These are phyloP conservation scores for Dione juno DNA, from an alignment of 2,888 invertebrate genomes.

Conservation along the genomic window DNA sequence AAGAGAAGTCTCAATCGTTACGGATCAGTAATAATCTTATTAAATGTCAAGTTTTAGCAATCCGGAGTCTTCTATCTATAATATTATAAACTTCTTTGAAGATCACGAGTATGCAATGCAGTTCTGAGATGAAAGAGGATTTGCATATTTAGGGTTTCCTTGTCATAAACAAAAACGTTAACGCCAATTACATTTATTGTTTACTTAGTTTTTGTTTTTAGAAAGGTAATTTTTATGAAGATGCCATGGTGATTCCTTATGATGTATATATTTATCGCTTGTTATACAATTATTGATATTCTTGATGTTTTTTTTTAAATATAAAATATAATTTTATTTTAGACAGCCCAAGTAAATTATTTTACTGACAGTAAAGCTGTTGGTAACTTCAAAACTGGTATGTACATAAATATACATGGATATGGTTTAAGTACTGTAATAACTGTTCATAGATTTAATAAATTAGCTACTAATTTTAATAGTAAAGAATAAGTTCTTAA, in stretches of 20 bases:
- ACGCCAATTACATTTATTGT: background rate
- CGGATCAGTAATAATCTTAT: conserved; percentile 74
- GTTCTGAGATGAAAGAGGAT: conserved; percentile 6
- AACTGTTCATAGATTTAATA: too few species aligned
- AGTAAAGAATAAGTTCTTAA: background rate
- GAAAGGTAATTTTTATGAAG: background rate
- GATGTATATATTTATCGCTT: background rate
- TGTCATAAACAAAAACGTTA: background rate
- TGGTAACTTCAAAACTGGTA: too few species aligned
- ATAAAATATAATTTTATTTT: too few species aligned
- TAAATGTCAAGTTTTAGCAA: conserved; percentile 54
- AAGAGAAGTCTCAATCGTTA: conserved; percentile 65
- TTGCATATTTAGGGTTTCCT: conserved; percentile 5
- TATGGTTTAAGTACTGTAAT: too few species aligned
- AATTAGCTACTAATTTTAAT: too few species aligned
- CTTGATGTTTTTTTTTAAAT: too few species aligned
- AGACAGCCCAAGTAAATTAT: too few species aligned
- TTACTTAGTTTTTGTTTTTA: background rate
- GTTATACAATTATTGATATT: too few species aligned
- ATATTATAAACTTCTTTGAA: conserved; percentile 68
- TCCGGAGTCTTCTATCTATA: conserved; percentile 58
- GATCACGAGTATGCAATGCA: conserved; percentile 30
- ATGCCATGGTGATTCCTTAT: background rate
- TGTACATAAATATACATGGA: too few species aligned
- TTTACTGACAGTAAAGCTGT: too few species aligned